A percentile compares a stretch with the other conserved stretches of the same genome.
These are phyloP conservation scores for Aplysina aerophoba DNA, from an alignment of 37 sponge, comb jelly and placozoan species.

Conservation along the genomic window DNA sequence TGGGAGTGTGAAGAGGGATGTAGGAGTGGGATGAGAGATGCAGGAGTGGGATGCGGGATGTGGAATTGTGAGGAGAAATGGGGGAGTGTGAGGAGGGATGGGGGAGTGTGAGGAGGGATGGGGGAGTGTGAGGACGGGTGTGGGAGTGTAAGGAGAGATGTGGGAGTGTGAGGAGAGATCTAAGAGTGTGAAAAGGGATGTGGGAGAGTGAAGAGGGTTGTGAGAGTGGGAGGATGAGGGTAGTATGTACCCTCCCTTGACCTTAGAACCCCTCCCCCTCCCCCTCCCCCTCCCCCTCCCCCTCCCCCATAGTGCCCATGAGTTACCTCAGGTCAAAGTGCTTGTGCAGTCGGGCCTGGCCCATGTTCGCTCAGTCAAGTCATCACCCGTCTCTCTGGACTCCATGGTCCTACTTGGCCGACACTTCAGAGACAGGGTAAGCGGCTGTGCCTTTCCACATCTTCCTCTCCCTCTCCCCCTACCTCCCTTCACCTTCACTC, in stretches of 20 bases:
- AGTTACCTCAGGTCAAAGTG: slow-evolving; percentile 13
- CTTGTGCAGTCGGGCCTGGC: slow-evolving; percentile 23
- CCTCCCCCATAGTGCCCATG: not conserved
- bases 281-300: not conserved
- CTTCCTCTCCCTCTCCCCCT: slow-evolving; percentile 6
- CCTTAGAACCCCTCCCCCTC: not conserved
- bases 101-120: too few species aligned
- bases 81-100: too few species aligned
- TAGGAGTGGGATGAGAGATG: not conserved
- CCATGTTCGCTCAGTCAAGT: not conserved
- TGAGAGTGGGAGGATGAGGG: not conserved
- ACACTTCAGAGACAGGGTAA: slow-evolving; percentile 70
- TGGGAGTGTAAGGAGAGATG: too few species aligned
- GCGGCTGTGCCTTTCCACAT: too few species aligned
- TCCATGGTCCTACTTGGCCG: slow-evolving; percentile 49
- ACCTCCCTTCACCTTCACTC: not conserved
- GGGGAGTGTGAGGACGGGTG: too few species aligned
- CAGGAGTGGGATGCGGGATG: too few species aligned
- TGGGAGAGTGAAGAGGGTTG: not conserved
- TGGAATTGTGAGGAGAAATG: too few species aligned
- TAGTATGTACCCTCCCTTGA: not conserved
- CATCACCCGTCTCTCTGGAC: not conserved
- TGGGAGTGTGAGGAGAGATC: too few species aligned
- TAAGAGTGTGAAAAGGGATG: not conserved
- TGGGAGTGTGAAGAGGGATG: not conserved